Evolutionary conservation across 2,113 vertebrate genomes (phyloP), one percentile per base, ranked within the genome.

Genomic region (Crotophaga sulcirostris): DNA sequence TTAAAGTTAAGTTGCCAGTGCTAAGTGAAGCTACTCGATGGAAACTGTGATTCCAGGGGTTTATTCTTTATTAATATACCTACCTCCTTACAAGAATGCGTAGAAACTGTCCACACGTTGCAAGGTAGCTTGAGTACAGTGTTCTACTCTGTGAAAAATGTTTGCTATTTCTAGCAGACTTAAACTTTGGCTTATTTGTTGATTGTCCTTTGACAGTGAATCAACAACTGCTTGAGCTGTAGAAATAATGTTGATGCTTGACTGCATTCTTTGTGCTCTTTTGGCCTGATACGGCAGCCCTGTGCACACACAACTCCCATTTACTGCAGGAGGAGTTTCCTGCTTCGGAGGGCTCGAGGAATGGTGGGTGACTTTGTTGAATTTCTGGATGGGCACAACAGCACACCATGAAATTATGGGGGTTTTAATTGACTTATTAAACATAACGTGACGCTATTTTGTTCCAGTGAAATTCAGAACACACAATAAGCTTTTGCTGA

Each of bases 241-340:
- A 86, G 89, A 38, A 90, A 85, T 73, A 77, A 81, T 79, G 73
- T 85, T 89, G 93, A 90, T 84, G 92, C 95, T 85, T 87, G 89
- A 72, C 73, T 96, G 96, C 93, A 33, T 93, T 91, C 74, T 92
- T 95, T 88, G 84, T 96, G 95, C 85, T 94, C 91, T 49, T 76
- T 49, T 89, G 91, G 83, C 91, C 93, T 8, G 8, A 16, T 86
- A 12, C 10, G 3, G 58, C 92, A 18, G 51, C 29, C 73, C 60
- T 79, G 63, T 26, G 67, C 66, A 18, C 82, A 44, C 67, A 33
- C 62, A 91, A 21, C 81, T 92, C 87, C 76, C 31, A 6, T 68
- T 79, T 74, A 6, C 86, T 79, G 82, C 84, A 20, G 54, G 44
- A 92, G 44, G 38, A 72, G 62, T 38, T 85, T 68, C 94, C 74